Conservation (phyloP, 2,888 invertebrate species). For the Pegoplata infirma region DNA sequence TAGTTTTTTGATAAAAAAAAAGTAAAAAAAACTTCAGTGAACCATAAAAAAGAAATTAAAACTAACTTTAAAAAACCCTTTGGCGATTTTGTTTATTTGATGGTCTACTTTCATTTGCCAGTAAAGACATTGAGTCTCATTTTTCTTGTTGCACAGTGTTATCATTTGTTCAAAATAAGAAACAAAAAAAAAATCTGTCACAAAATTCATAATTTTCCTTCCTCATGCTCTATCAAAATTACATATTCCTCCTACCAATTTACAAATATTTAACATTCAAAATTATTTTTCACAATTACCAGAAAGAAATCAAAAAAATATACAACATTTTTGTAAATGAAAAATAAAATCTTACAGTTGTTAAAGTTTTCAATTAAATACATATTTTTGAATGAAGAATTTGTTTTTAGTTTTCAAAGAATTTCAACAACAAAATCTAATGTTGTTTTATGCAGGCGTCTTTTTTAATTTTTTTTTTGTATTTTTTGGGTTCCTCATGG, state of each 20-base stretch:
- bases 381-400: slow-evolving; percentile 35
- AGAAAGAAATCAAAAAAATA: neutral
- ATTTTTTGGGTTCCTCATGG: slow-evolving; percentile 45
- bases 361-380: slow-evolving; percentile 57
- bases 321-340: slow-evolving; percentile 27
- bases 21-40: too few species aligned
- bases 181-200: too few species aligned
- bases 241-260: neutral
- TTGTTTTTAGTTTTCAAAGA: neutral
- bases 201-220: neutral
- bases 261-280: neutral
- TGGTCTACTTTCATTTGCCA: too few species aligned
- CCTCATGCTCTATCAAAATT: neutral
- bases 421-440: neutral
- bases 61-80: too few species aligned
- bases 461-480: slow-evolving; percentile 42
- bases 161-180: too few species aligned
- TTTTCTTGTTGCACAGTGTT: too few species aligned
- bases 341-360: slow-evolving; percentile 39
- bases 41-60: too few species aligned
- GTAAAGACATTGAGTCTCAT: too few species aligned
- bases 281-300: neutral
- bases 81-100: too few species aligned
- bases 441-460: slow-evolving; percentile 4
- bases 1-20: too few species aligned